phyloP scores from a whole-genome alignment of 2,797 vertebrate genomes.

The Limosa lapponica region DNA sequence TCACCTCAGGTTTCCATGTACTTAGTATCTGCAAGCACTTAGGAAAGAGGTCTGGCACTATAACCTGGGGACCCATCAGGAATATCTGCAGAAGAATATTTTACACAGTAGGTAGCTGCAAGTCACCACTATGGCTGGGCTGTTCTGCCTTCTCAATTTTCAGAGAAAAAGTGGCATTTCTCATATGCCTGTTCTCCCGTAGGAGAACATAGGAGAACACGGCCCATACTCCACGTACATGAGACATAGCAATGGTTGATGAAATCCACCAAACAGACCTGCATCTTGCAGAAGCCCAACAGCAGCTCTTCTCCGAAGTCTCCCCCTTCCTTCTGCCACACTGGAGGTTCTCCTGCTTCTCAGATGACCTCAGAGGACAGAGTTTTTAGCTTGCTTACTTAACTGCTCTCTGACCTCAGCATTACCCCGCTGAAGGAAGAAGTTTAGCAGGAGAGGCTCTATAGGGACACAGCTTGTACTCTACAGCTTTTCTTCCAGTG shows the following conservation, averaged over 20 bases:
- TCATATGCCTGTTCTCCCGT: background rate
- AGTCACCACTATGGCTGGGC: background rate
- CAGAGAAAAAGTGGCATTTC: background rate
- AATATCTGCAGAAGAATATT: background rate
- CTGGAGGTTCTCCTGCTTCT: background rate
- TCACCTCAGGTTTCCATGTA: background rate
- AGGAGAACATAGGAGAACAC: background rate
- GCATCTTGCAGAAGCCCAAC: background rate
- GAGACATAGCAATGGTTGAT: background rate
- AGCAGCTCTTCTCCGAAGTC: background rate
- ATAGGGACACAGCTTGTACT: background rate
- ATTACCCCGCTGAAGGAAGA: background rate
- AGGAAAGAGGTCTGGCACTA: background rate
- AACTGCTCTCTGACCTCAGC: background rate
- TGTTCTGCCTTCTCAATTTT: background rate
- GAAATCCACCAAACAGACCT: background rate
- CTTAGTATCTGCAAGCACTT: background rate
- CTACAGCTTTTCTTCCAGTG: background rate
- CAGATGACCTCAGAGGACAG: background rate
- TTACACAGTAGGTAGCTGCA: background rate
- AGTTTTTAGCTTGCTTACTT: background rate
- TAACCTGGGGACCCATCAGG: background rate
- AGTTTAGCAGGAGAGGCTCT: background rate
- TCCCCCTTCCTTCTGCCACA: background rate
- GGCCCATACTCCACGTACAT: background rate